Conservation (phyloP, 2,113 vertebrate species). For the Cyprinodon brontotheroides region DNA sequence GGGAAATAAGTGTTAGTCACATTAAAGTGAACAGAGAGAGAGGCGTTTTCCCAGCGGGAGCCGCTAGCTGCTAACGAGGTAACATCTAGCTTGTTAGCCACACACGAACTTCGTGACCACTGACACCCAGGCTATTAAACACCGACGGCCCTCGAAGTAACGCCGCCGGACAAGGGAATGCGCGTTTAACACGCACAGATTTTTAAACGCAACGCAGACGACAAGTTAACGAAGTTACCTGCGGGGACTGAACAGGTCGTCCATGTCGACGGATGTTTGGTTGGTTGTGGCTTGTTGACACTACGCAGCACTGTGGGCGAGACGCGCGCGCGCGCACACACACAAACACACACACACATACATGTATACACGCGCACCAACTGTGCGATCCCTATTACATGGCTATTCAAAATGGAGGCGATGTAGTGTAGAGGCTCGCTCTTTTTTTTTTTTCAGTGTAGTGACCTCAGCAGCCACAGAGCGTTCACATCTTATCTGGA, state of each 20-base stretch:
- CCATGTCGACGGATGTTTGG: constrained; percentile 89
- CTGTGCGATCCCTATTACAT: constrained; percentile 84
- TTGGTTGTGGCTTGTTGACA: constrained; percentile 80
- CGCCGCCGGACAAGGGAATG: neutral
- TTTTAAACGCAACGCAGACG: neutral
- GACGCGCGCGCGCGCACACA: constrained; percentile 72
- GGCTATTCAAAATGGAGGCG: constrained; percentile 99
- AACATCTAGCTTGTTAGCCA: constrained; percentile 73
- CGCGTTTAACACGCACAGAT: neutral
- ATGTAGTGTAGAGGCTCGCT: constrained; percentile 86
- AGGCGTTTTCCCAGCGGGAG: constrained; percentile 4
- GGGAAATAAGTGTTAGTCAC: neutral
- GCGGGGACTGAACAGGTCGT: constrained; percentile 93
- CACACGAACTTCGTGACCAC: constrained; percentile 74
- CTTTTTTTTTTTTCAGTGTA: constrained; percentile 72
- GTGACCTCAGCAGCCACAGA: constrained; percentile 98
- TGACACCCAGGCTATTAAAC: constrained; percentile 60
- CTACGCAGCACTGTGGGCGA: constrained; percentile 79
- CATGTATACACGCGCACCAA: constrained; percentile 77
- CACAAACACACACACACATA: constrained; percentile 5
- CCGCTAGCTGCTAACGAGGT: constrained; percentile 65
- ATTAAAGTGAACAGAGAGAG: neutral
- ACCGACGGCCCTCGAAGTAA: constrained; percentile 34
- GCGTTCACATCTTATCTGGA: constrained; percentile 91
- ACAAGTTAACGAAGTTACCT: constrained; percentile 86